Conservation (phyloP, 2,888 invertebrate species). For the Microlaimidae sp. region DNA sequence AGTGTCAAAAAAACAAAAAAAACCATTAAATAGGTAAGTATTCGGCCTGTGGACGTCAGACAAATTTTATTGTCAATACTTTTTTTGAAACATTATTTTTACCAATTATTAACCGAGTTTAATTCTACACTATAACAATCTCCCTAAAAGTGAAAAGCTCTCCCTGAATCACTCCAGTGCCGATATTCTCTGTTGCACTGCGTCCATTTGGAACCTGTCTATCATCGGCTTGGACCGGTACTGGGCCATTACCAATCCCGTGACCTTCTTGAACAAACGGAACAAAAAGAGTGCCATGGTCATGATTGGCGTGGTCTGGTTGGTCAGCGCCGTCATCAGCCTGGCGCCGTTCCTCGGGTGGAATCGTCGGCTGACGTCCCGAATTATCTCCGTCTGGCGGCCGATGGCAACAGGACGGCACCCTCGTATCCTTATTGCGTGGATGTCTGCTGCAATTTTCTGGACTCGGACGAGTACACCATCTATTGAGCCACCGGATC, state of each 20-base stretch:
- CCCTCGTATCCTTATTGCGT: too few relatives aligned
- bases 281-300: conserved; percentile 34
- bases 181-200: conserved; percentile 41
- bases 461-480: conserved; percentile 37
- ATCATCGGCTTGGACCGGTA: conserved; percentile 42
- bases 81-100: too few relatives aligned
- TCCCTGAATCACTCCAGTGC: too few relatives aligned
- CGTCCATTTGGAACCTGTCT: conserved; percentile 42
- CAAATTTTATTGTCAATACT: too few relatives aligned
- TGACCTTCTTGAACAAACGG: conserved; percentile 38
- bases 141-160: too few relatives aligned
- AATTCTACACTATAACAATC: too few relatives aligned
- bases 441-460: conserved; percentile 31
- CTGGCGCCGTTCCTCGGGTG: conserved; percentile 41
- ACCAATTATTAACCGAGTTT: too few relatives aligned
- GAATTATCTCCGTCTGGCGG: conserved; percentile 13
- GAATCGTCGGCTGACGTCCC: conserved; percentile 28
- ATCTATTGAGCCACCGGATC: conserved; percentile 50
- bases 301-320: conserved; percentile 40
- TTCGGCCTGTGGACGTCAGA: too few relatives aligned
- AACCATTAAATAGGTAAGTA: too few relatives aligned
- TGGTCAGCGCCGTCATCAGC: conserved; percentile 38
- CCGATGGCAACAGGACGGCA: too few relatives aligned
- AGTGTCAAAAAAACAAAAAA: too few relatives aligned
- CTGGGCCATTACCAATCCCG: conserved; percentile 38